A percentile compares a stretch with the other conserved stretches of the same genome.
phyloP scores from a whole-genome alignment of 2,888 invertebrate species.

The Parnassius mnemosyne region DNA sequence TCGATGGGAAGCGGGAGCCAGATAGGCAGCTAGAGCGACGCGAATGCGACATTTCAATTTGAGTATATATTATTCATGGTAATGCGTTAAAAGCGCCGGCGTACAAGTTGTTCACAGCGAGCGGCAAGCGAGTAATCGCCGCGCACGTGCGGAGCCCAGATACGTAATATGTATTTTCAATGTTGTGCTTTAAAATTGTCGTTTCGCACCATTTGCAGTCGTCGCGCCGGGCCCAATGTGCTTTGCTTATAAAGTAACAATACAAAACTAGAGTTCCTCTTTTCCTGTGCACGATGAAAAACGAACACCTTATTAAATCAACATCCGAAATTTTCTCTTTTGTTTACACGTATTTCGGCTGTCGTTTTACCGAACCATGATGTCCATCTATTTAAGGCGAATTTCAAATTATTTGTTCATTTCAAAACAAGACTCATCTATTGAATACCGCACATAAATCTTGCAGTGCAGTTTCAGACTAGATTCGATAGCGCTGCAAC shows the following conservation, averaged over 20 bases:
- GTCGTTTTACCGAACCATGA: constrained; percentile 45
- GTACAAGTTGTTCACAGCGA: constrained; percentile 62
- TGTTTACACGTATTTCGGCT: constrained; percentile 9
- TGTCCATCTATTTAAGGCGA: constrained; percentile 26
- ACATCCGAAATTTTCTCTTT: no score
- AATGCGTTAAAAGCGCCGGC: constrained; percentile 78
- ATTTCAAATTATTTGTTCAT: constrained; percentile 32
- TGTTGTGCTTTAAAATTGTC: constrained; percentile 77
- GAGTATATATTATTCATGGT: constrained; percentile 79
- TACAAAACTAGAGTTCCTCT: constrained; percentile 62
- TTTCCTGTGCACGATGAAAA: constrained; percentile 34
- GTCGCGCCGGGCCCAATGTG: constrained; percentile 61
- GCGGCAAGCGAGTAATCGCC: constrained; percentile 67
- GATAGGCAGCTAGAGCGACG: constrained; percentile 71
- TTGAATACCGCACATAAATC: constrained; percentile 54
- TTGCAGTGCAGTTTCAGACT: constrained; percentile 42
- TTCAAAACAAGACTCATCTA: constrained; percentile 48
- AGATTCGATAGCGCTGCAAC: constrained; percentile 50
- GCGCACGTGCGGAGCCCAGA: constrained; percentile 68
- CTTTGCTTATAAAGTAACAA: constrained; percentile 68
- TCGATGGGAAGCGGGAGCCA: constrained; percentile 45
- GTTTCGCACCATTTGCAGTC: constrained; percentile 74
- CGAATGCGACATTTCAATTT: constrained; percentile 80
- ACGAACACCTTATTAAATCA: constrained; percentile 24
- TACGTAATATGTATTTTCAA: constrained; percentile 68